Evolutionary conservation across 2,797 vertebrate species (phyloP).

Genomic region (Danio aesculapii): DNA sequence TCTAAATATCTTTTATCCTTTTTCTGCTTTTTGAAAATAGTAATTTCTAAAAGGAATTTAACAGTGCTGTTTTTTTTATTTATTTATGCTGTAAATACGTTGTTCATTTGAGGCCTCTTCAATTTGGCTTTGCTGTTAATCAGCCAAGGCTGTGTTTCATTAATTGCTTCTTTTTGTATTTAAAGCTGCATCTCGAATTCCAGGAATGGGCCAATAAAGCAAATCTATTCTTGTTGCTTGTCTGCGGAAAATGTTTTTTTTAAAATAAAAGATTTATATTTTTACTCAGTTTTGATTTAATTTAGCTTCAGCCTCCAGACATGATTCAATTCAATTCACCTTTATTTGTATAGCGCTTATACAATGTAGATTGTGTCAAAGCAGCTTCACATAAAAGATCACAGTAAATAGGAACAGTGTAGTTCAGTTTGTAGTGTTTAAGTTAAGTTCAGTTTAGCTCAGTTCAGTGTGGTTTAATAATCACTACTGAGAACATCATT

Average conservation of each 20-base stretch:
- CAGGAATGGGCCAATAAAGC: conserved; percentile 19
- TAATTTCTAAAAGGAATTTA: conserved; percentile 3
- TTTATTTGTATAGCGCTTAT: too few species aligned
- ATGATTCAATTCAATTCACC: too few species aligned
- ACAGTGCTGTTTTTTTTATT: background rate
- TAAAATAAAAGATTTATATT: conserved; percentile 54
- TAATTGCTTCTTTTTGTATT: conserved; percentile 53
- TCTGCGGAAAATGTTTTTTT: conserved; percentile 44
- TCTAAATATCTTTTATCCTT: background rate
- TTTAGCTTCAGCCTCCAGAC: conserved; percentile 49
- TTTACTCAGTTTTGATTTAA: conserved; percentile 60
- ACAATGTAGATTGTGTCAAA: too few species aligned
- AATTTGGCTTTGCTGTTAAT: conserved; percentile 41
- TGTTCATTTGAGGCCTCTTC: conserved; percentile 47
- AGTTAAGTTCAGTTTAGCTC: too few species aligned
- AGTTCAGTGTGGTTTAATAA: too few species aligned
- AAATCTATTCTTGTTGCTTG: background rate
- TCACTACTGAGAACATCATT: too few species aligned
- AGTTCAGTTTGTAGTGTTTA: too few species aligned
- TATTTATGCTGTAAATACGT: background rate
- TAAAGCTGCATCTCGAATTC: conserved; percentile 5
- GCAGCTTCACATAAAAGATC: too few species aligned
- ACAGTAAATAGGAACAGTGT: too few species aligned
- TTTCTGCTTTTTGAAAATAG: conserved; percentile 17
- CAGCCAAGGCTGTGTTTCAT: conserved; percentile 29